Conservation (phyloP, 2,113 vertebrate species). For the Rissa tridactyla region DNA sequence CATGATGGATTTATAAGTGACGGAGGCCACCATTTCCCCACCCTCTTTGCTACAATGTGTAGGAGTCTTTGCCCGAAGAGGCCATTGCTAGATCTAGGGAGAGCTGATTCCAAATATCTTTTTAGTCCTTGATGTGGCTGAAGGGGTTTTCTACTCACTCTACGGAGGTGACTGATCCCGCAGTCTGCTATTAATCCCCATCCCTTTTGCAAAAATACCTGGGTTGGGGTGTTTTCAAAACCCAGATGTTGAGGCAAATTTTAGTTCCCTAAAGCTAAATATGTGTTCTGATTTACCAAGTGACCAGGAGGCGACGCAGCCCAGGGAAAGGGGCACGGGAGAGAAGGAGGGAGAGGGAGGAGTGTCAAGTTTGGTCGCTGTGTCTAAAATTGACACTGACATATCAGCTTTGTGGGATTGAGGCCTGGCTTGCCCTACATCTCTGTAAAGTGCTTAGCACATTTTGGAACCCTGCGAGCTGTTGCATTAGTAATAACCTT, state of each 20-base stretch:
- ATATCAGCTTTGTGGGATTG: not conserved
- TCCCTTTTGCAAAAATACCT: not conserved
- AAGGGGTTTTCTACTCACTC: not conserved
- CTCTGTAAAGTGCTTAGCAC: not conserved
- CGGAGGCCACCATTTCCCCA: not conserved
- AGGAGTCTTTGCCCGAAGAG: not conserved
- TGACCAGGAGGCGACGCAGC: not conserved
- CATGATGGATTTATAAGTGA: not conserved
- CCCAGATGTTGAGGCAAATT: not conserved
- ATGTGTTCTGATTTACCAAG: not conserved
- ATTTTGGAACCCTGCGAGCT: not conserved
- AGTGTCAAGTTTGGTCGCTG: not conserved
- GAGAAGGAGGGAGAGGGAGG: not conserved
- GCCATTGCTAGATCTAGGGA: not conserved
- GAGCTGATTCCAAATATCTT: not conserved
- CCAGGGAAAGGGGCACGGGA: fast-evolving
- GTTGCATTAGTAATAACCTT: not conserved
- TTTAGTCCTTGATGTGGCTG: not conserved
- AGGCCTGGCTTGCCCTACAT: not conserved
- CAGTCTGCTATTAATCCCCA: not conserved
- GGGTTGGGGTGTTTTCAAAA: not conserved
- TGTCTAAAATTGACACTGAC: not conserved
- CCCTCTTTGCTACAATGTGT: not conserved
- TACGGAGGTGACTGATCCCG: not conserved
- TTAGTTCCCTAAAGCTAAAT: not conserved